Base-by-base conservation (phyloP, 2,113 vertebrate genomes). In the Forbesichthys agassizii region DNA sequence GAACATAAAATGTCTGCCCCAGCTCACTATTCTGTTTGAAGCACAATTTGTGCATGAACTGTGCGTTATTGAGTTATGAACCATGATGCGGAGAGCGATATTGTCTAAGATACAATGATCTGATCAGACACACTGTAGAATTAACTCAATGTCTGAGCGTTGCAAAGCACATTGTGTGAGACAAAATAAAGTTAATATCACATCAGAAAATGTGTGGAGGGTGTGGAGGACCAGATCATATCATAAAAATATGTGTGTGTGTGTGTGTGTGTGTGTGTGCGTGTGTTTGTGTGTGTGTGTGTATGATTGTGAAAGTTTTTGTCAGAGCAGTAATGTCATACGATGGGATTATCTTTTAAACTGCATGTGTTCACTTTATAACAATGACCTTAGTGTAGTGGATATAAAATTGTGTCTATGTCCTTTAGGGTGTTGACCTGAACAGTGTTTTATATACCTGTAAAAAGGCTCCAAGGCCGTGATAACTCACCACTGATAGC, bases 391-490 rank as follows among this genome's bases (percentile, higher is more conserved):
- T n/a, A 55, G 4, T 12, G 12, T 53, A 56, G 54, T 18, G n/a
- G 20, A 16, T 58, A 7, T 67, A 55, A 73, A 80, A 80, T 74
- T 75, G 78, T 64, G 68, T 36, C 27, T 68, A 62, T 81, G 63
- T 86, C 14, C 59, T 86, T 86, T 86, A 69, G 69, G 81, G 84
- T 83, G 76, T 86, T 88, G 84, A 78, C 79, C 81, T 88, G 85
- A 81, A 75, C 36, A 56, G 76, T 73, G 69, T 86, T 89, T 91
- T 86, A 88, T 82, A 76, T 69, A 68, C 77, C 84, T 53, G 85
- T 89, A 86, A 86, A 88, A 78, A 78, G 74, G 56, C 75, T 81
- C 54, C 84, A 89, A 91, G 89, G 85, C 78, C 88, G 74, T 49
- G 64, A 56, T 84, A 76, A 82, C 84, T 78, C 75, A 81, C 73